Conservation (phyloP, 2,797 vertebrate species). For the Percopsis omiscomaycus region DNA sequence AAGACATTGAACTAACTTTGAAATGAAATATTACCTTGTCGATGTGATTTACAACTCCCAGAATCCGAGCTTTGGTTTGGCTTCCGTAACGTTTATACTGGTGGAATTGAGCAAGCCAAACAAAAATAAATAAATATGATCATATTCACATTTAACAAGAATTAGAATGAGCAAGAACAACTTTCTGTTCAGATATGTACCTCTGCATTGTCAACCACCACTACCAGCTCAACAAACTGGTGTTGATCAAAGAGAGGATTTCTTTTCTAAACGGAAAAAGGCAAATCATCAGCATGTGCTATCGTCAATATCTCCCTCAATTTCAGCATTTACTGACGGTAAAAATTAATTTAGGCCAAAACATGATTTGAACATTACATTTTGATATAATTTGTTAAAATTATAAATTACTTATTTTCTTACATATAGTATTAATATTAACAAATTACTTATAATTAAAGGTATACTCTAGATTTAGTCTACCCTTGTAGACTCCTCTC, state of each 20-base stretch:
- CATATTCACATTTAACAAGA: neutral
- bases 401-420: too few species aligned
- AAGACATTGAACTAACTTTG: neutral
- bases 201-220: conserved; percentile 86
- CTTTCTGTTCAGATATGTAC: conserved; percentile 57
- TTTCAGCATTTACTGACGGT: too few species aligned
- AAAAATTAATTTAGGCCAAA: too few species aligned
- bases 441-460: neutral
- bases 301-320: neutral
- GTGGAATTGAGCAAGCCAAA: neutral
- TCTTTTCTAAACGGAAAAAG: conserved; percentile 63
- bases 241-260: conserved; percentile 42
- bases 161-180: neutral
- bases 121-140: neutral
- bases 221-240: conserved; percentile 84
- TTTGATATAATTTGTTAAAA: too few species aligned
- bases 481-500: neutral
- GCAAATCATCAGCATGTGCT: neutral
- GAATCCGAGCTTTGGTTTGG: conserved; percentile 72
- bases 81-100: conserved; percentile 53
- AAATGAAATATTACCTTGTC: conserved; percentile 79
- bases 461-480: neutral
- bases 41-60: conserved; percentile 85
- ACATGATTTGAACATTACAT: too few species aligned
- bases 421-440: too few species aligned